Base-by-base conservation (phyloP, 1,140 invertebrate species). In the Cataglyphis hispanica region DNA sequence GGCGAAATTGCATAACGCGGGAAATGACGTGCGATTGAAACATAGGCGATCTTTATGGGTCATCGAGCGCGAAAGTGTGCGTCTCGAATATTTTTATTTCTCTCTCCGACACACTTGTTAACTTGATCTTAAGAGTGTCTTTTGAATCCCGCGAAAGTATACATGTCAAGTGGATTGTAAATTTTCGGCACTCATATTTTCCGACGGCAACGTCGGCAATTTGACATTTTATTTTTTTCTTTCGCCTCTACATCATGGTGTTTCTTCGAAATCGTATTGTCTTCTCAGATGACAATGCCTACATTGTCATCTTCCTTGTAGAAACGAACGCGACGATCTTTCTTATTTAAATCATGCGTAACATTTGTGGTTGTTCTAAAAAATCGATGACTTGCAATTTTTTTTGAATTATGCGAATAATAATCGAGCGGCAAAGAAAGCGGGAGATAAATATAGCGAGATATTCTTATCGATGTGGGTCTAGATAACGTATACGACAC, bases 401-500 rank as follows among this genome's bases (percentile, higher is more conserved):
- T 22, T 78, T 6, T 34, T 31, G 27, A 19, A 46, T 25, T 60
- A 63, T 56, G 6, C 13, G 53, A 74, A 74, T 60, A 66, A 34
- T 66, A 83, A 46, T 83, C 25, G 11, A 22, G 56, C 22, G 31
- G 27, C 40, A 63, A 34, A 50, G 27, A 67, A 22, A 10, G 37
- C 46, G 31, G 1, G n/a, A 85, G 53, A 85, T 25, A 19, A 70
- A 22, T 56, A 61, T 69, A n/a, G 56, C 53, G 53, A 70, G 37
- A 69, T 81, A 43, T 27, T 84, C 86, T 90, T 90, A 90, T 90
- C 89, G 84, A 90, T 89, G 78, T 90, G 60, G 89, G 81, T 63
- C 78, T 84, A 75, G 87, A 87, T 89, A 90, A 64, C 27, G 40
- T 31, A 6, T 61, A 34, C 46, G 22, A 11, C 69, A 40, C 58